A percentile compares a stretch with the other conserved stretches of the same genome.
These are phyloP conservation scores for Neoitamus cyanurus DNA, from an alignment of 2,888 invertebrate species.

Conservation along the genomic window DNA sequence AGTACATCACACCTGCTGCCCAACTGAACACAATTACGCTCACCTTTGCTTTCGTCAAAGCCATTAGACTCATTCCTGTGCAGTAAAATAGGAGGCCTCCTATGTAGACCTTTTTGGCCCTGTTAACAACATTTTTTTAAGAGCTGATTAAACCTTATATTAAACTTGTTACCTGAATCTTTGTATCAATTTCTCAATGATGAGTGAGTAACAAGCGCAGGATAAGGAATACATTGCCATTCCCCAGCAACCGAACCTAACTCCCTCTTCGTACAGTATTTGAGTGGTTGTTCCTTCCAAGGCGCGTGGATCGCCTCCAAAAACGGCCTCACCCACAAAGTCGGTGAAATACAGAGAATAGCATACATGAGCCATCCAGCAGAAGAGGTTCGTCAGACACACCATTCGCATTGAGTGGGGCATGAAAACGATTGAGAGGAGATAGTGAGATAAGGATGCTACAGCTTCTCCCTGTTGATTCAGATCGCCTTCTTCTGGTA, in stretches of 20 bases:
- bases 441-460: conserved; percentile 78
- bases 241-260: conserved; percentile 95
- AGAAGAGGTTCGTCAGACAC: conserved; percentile 93
- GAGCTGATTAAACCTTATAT: background rate
- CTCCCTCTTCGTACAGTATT: conserved; percentile 86
- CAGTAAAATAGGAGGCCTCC: conserved; percentile 90
- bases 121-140: conserved; percentile 60
- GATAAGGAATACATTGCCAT: conserved; percentile 97
- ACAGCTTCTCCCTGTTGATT: conserved; percentile 61
- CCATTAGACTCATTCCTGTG: conserved; percentile 89
- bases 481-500: conserved; percentile 49
- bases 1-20: conserved; percentile 97
- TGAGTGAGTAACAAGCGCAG: conserved; percentile 90
- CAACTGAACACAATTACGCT: conserved; percentile 91
- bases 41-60: conserved; percentile 77
- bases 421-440: conserved; percentile 92
- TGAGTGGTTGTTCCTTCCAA: conserved; percentile 74
- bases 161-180: conserved; percentile 70
- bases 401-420: conserved; percentile 86
- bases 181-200: conserved; percentile 88
- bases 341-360: conserved; percentile 97
- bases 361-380: conserved; percentile 98
- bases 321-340: conserved; percentile 73
- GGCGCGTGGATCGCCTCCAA: conserved; percentile 71
- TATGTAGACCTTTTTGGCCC: conserved; percentile 88